Percentiles rank a stretch among this genome's conserved stretches.
These are phyloP conservation scores for Hymenopus coronatus DNA, from an alignment of 2,888 invertebrate species.

Conservation along the genomic window DNA sequence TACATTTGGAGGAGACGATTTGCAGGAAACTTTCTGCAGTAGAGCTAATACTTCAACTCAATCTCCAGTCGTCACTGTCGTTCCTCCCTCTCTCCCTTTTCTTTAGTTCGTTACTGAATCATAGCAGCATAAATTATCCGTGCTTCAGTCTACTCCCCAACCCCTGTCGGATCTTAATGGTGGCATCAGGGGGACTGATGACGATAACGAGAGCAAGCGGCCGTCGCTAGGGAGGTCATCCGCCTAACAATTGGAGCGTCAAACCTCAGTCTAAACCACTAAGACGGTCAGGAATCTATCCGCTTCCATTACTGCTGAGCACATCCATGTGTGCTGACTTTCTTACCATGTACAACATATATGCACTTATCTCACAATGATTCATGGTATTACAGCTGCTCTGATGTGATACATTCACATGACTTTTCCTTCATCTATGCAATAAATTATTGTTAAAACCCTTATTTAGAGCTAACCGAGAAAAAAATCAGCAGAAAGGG, in stretches of 20 bases:
- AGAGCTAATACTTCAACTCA: not conserved
- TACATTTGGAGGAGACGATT: not conserved
- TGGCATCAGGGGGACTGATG: not conserved
- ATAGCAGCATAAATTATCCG: constrained; percentile 23
- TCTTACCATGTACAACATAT: not conserved
- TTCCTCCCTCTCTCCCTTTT: not conserved
- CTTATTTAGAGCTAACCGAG: too few species aligned
- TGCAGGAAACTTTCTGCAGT: not conserved
- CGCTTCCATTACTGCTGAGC: not conserved
- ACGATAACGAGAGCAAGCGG: constrained; percentile 6
- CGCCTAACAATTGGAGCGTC: not conserved
- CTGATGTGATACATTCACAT: too few species aligned
- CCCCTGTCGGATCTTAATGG: not conserved
- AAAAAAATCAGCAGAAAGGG: too few species aligned
- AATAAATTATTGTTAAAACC: too few species aligned
- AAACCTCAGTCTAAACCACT: not conserved
- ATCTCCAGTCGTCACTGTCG: not conserved
- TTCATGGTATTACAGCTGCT: too few species aligned
- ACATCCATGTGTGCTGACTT: not conserved
- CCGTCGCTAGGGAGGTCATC: not conserved
- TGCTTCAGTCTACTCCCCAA: not conserved
- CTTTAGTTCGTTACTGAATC: constrained; percentile 24
- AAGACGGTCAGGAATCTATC: not conserved
- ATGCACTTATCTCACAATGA: not conserved
- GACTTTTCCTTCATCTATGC: too few species aligned